Percentiles rank a stretch among this genome's conserved stretches.
Evolutionary conservation across 2,888 invertebrate species (phyloP).

Genomic region (Oligia strigilis): DNA sequence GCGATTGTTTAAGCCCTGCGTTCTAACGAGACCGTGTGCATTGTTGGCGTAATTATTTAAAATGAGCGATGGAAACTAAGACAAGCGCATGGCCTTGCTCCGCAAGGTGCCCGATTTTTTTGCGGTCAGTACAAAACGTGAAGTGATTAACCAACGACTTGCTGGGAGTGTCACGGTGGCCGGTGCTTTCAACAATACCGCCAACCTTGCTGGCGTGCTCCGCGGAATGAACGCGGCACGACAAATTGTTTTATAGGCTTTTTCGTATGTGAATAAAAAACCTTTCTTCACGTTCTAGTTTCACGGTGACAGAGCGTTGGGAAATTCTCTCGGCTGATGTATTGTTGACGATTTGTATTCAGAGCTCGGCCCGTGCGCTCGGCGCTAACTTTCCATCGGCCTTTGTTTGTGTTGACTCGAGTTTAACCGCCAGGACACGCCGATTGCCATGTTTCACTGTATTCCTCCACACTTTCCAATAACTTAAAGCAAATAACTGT

Average conservation of each 20-base stretch:
- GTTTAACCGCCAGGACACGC: conserved; percentile 77
- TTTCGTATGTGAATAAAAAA: conserved; percentile 69
- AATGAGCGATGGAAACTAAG: conserved; percentile 81
- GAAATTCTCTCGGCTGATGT: conserved; percentile 83
- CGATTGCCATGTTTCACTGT: conserved; percentile 70
- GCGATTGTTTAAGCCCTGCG: conserved; percentile 75
- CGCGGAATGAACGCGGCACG: conserved; percentile 58
- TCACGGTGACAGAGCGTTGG: conserved; percentile 81
- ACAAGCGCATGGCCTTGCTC: conserved; percentile 82
- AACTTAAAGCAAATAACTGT: conserved; percentile 39
- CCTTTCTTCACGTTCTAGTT: conserved; percentile 84
- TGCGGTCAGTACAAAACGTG: conserved; percentile 85
- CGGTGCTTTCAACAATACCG: conserved; percentile 77
- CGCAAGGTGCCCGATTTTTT: conserved; percentile 86
- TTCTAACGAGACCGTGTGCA: conserved; percentile 64
- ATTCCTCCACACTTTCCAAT: conserved; percentile 69
- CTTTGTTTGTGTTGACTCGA: conserved; percentile 79
- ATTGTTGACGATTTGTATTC: conserved; percentile 89
- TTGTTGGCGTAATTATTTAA: conserved; percentile 79
- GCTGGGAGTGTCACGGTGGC: conserved; percentile 77
- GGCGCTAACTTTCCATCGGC: conserved; percentile 86
- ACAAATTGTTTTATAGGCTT: conserved; percentile 63
- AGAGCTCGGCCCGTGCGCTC: conserved; percentile 73
- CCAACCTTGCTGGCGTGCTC: conserved; percentile 71
- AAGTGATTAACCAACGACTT: conserved; percentile 81